Percentiles rank a stretch among this genome's conserved stretches.
Conservation (phyloP, 2,888 invertebrate genomes). For the Andrena flavipes region DNA sequence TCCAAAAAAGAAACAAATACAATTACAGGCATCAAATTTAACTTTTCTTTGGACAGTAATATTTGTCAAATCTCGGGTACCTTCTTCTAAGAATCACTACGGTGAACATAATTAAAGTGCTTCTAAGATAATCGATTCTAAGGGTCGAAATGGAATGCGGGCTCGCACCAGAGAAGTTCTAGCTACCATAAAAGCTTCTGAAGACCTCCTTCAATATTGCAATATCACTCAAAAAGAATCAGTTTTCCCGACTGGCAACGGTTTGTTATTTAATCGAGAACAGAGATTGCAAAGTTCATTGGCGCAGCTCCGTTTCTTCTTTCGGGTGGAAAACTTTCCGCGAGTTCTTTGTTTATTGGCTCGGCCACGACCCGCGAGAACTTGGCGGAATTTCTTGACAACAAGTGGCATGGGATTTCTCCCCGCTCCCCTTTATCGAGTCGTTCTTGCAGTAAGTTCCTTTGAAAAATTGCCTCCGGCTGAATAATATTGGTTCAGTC, state of each 20-base stretch:
- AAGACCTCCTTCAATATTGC: background rate
- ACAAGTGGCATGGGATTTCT: slow-evolving; percentile 27
- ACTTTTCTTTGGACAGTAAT: background rate
- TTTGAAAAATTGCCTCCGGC: slow-evolving; percentile 54
- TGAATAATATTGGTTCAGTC: slow-evolving; percentile 62
- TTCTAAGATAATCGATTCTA: background rate
- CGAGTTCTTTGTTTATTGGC: slow-evolving; percentile 47
- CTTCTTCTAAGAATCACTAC: background rate
- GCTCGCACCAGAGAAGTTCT: background rate
- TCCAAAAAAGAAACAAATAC: too few relatives aligned
- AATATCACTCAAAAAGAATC: slow-evolving; percentile 5
- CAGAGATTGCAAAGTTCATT: slow-evolving; percentile 30
- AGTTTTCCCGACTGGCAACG: background rate
- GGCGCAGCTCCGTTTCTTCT: slow-evolving; percentile 10
- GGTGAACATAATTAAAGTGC: background rate
- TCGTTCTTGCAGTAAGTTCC: slow-evolving; percentile 31
- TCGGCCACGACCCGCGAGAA: background rate
- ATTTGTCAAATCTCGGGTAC: background rate
- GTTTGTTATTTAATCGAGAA: slow-evolving; percentile 49
- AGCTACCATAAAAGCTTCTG: background rate
- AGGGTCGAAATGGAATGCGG: background rate
- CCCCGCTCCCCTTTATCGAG: slow-evolving; percentile 15
- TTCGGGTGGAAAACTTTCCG: slow-evolving; percentile 8
- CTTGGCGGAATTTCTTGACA: slow-evolving; percentile 41
- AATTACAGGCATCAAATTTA: background rate